A percentile compares a stretch with the other conserved stretches of the same genome.
These are phyloP conservation scores for Passer montanus DNA, from an alignment of 2,113 vertebrate species.

Conservation along the genomic window DNA sequence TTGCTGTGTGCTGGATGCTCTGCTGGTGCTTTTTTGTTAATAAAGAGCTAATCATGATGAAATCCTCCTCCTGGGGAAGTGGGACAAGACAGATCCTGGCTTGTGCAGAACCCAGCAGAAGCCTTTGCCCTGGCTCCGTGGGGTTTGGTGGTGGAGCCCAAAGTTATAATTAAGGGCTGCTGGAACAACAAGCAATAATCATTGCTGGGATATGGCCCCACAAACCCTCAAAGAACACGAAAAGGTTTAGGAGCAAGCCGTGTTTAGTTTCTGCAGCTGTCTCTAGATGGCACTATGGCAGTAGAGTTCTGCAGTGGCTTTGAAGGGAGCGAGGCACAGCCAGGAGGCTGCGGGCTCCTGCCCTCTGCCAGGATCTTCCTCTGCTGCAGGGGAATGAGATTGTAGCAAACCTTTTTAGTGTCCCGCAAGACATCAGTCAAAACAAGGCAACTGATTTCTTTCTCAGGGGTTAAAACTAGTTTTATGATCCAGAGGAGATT, in stretches of 20 bases:
- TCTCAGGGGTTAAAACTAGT: not conserved
- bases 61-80: not conserved
- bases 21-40: not conserved
- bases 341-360: not conserved
- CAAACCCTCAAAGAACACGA: not conserved
- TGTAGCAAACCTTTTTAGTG: rapidly evolving
- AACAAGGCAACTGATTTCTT: not conserved
- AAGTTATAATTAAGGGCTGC: not conserved
- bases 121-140: not conserved
- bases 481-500: not conserved
- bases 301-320: not conserved
- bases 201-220: not conserved
- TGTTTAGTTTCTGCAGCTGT: not conserved
- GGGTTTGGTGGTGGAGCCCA: not conserved
- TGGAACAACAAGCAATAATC: not conserved
- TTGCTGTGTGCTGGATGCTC: not conserved
- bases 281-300: conserved; percentile 69
- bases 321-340: not conserved
- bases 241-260: not conserved
- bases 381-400: not conserved
- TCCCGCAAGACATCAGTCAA: not conserved
- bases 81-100: not conserved
- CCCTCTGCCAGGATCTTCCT: not conserved
- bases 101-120: not conserved
- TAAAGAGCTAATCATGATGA: not conserved